Conservation (phyloP, 1,140 invertebrate species). For the Halictus rubicundus region DNA sequence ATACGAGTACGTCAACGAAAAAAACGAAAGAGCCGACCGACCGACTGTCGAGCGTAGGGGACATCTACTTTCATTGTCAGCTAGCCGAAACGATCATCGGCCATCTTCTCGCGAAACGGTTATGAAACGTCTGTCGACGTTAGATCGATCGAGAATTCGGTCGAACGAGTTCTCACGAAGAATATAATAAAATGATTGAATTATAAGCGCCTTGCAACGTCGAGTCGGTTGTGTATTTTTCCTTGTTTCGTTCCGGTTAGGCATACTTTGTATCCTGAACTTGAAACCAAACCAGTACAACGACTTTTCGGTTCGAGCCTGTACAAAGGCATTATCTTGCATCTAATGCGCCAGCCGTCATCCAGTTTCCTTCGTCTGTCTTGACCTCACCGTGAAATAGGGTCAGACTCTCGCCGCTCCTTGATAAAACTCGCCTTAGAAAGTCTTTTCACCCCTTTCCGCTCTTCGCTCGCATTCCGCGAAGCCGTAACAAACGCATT, state of each 20-base stretch:
- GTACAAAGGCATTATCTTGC: conserved; percentile 10
- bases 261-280: background rate
- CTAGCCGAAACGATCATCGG: conserved; percentile 7
- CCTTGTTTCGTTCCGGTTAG: background rate
- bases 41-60: conserved; percentile 43
- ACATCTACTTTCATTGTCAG: conserved; percentile 78
- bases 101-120: background rate
- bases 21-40: conserved; percentile 46
- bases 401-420: conserved; percentile 63
- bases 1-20: conserved; percentile 55
- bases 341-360: conserved; percentile 24
- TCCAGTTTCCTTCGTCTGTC: conserved; percentile 21
- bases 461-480: conserved; percentile 39
- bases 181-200: no score
- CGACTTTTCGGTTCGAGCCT: background rate
- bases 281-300: background rate
- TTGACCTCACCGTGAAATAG: conserved; percentile 55
- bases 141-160: no score
- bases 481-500: conserved; percentile 37
- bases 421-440: conserved; percentile 63
- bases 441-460: conserved; percentile 64
- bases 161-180: no score
- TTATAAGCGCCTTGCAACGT: no score
- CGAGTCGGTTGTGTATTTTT: no score
- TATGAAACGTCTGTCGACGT: no score